phyloP scores from a whole-genome alignment of 2,888 invertebrate genomes.

The Podabrus alpinus region DNA sequence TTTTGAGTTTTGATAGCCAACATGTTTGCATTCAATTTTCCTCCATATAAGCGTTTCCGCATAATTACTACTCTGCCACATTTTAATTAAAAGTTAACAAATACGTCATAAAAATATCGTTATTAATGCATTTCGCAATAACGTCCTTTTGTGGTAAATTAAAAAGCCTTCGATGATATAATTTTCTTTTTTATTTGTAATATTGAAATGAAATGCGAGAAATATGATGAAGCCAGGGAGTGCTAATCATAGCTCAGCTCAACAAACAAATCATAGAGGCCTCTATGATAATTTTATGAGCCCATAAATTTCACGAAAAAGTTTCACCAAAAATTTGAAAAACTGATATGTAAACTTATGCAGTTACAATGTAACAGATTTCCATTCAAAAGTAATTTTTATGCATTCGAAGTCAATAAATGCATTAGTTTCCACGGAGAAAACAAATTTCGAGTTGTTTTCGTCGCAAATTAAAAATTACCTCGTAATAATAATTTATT shows the following conservation, averaged over 20 bases:
- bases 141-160: not conserved
- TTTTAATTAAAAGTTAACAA: conserved; percentile 6
- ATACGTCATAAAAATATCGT: not conserved
- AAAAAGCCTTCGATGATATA: not conserved
- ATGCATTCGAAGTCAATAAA: not conserved
- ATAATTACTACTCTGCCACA: conserved; percentile 8
- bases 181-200: not conserved
- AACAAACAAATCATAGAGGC: not conserved
- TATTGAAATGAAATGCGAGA: not conserved
- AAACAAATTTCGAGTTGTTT: not conserved
- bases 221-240: not conserved
- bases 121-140: not conserved
- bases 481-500: conserved; percentile 16
- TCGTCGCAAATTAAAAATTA: conserved; percentile 12
- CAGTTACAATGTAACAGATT: not conserved
- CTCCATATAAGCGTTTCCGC: conserved; percentile 9
- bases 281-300: not conserved
- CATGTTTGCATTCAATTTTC: conserved; percentile 28
- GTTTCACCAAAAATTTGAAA: not conserved
- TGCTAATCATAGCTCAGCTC: not conserved
- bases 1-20: conserved; percentile 25
- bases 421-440: not conserved
- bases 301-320: not conserved
- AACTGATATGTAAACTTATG: not conserved
- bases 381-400: not conserved